Conservation (phyloP, 2,113 vertebrate species). For the Heptranchias perlo region DNA sequence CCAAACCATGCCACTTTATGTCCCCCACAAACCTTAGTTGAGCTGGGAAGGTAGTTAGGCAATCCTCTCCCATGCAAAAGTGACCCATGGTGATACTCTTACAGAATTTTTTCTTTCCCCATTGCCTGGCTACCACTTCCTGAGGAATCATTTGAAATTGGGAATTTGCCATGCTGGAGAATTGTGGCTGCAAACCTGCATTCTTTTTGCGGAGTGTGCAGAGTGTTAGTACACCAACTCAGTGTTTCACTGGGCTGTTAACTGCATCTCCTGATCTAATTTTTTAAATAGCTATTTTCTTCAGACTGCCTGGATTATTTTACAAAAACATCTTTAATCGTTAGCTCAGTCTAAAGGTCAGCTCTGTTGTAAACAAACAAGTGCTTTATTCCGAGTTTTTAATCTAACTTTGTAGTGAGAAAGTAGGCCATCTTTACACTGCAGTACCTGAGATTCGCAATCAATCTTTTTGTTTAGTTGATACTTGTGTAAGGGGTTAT, state of each 20-base stretch:
- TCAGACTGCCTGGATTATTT: not conserved
- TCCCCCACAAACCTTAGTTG: not conserved
- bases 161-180: conserved; percentile 18
- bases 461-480: not conserved
- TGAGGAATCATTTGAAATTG: not conserved
- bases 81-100: not conserved
- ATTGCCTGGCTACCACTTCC: not conserved
- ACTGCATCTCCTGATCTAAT: not conserved
- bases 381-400: conserved; percentile 21
- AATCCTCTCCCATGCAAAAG: not conserved
- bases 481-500: not conserved
- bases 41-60: not conserved
- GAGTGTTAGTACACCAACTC: not conserved
- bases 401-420: conserved; percentile 22
- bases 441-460: not conserved
- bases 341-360: conserved; percentile 22
- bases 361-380: not conserved
- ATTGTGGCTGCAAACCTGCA: not conserved
- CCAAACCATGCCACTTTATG: not conserved
- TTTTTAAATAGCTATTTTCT: not conserved
- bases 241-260: not conserved
- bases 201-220: not conserved
- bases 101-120: not conserved
- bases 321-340: not conserved
- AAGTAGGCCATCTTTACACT: conserved; percentile 1